Evolutionary conservation across 2,888 invertebrate genomes (phyloP), one percentile per base, ranked within the genome.

Genomic region (Onthophagus sagittarius): DNA sequence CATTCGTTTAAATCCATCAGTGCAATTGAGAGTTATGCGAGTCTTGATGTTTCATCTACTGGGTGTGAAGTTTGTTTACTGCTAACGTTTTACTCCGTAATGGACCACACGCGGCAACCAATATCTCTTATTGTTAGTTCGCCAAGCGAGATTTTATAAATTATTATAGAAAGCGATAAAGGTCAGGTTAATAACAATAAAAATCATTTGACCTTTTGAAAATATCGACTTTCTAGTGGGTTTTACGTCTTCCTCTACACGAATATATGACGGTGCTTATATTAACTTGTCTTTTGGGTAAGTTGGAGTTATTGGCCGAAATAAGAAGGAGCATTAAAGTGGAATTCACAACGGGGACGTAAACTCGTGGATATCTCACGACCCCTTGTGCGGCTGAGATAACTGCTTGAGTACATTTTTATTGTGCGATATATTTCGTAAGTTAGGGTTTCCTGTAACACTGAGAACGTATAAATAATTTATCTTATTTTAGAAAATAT

Each of bases 1-100:
- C 39, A 53, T 53, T 53, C 39, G 39, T 53, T 53, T 53, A 53
- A 53, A 11, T 7, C 39, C 39, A 53, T 53, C 39, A 53, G 39
- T 7, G 7, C 39, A 53, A 53, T 53, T 53, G 39, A 53, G 39
- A 53, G 39, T 53, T 53, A 53, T 53, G 39, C 39, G 39, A 53
- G 39, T 4, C 9, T 53, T 11, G 39, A 53, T 53, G 39, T 53
- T 53, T 53, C 39, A 4, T 53, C 39, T 7, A 53, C 39, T 53
- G 39, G 39, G 39, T 53, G 39, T 53, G n/a, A 65, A 65, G 23
- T 65, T 65, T 65, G 65, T 65, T 15, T 65, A 65, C 65, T 23
- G 65, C 6, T 0, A 15, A 23, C 65, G 65, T 13, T 32, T 23
- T 6, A 31, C 15, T 15, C 15, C 6, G 67, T 67, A 31, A 32